Evolutionary conservation across 1,140 invertebrate genomes (phyloP), one percentile per base, ranked within the genome.

Genomic region (Oncopeltus fasciatus): DNA sequence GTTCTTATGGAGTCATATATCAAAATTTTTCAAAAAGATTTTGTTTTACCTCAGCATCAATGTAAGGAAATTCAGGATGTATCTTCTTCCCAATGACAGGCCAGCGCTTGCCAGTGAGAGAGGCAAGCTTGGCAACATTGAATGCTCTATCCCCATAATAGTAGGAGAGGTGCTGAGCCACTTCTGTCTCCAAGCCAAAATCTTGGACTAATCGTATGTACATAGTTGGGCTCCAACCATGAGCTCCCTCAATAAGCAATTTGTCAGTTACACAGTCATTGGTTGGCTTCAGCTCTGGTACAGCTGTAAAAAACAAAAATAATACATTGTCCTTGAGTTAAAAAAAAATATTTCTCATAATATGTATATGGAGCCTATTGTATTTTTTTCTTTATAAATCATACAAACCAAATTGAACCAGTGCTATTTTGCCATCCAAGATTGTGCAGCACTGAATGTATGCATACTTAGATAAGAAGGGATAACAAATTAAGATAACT

Each of bases 121-220:
- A 80, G 12, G 93, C 93, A 81, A 98, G 83, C 76, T 98, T 96
- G 1, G 94, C 92, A 0, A 99, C 95, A 60, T 93, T 88, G 72
- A 98, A 98, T 1, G 96, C 95, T 66, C 94, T 81, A 76, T 99
- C 96, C 14, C 97, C 97, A 73, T 99, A 99, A 11, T 94, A 96
- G 67, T 88, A 87, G 0, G 95, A 84, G 67, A 99, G 79, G 77
- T 99, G 95, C 76, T 97, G 88, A 1, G 97, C 95, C 16, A 95
- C 91, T 77, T 97, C 86, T 71, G 86, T 87, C 70, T 92, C 89
- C 2, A 92, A 75, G 5, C 89, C 90, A 70, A 92, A 89, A 74
- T 90, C 86, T 74, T 91, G 97, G 57, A 99, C 96, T 24, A 99
- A 78, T 70, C 93, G 79, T 69, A 99, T 99, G 71, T 96, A 99